A percentile compares a stretch with the other conserved stretches of the same genome.
phyloP scores from a whole-genome alignment of 2,113 vertebrate species.

The Axis porcinus region DNA sequence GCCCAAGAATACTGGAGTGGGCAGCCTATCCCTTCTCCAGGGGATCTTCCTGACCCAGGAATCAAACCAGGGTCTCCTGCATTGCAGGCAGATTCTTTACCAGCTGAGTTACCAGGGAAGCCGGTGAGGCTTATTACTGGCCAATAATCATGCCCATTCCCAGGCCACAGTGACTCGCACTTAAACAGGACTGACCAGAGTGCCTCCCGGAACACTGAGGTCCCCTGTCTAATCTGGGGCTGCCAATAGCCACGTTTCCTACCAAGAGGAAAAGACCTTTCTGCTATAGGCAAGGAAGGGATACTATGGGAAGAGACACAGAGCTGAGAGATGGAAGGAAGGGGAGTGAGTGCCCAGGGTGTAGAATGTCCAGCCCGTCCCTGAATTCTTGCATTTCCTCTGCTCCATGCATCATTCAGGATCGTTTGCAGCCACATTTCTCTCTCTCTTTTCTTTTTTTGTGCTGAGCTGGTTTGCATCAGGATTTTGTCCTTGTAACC shows the following conservation, averaged over 20 bases:
- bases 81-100: not conserved
- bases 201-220: not conserved
- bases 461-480: not conserved
- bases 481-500: not conserved
- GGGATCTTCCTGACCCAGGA: not conserved
- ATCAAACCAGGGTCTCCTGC: not conserved
- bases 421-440: not conserved
- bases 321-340: not conserved
- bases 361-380: not conserved
- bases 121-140: not conserved
- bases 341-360: accelerated
- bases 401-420: not conserved
- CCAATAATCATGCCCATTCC: not conserved
- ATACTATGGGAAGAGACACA: not conserved
- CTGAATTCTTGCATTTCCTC: not conserved
- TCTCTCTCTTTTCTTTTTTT: not conserved
- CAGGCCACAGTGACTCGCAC: not conserved
- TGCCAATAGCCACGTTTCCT: not conserved
- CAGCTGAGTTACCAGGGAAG: not conserved
- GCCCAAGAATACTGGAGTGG: not conserved
- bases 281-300: not conserved
- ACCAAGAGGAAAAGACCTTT: not conserved
- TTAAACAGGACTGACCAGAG: not conserved
- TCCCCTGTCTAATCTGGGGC: not conserved
- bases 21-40: not conserved